Percentiles rank a stretch among this genome's conserved stretches.
These are phyloP conservation scores for Progne subis DNA, from an alignment of 2,113 vertebrate species.

Conservation along the genomic window DNA sequence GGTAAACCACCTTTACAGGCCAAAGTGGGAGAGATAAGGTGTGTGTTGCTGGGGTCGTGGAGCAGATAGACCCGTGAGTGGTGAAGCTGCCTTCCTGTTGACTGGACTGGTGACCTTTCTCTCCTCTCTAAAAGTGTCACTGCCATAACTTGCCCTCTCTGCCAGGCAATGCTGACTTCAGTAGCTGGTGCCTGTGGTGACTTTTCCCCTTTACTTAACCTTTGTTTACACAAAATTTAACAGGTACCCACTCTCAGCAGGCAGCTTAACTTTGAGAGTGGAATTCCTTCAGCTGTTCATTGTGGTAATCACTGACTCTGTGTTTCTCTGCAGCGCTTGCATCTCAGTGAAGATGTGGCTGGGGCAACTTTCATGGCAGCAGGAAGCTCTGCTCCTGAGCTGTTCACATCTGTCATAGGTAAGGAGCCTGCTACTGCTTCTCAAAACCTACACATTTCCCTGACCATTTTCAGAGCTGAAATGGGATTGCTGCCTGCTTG, in stretches of 20 bases:
- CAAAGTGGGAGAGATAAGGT: not conserved
- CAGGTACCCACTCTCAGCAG: fast-evolving
- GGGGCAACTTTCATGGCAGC: constrained; percentile 98
- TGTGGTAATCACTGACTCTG: not conserved
- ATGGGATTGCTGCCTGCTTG: not conserved
- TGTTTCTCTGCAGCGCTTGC: constrained; percentile 82
- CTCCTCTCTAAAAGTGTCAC: not conserved
- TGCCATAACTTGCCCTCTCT: not conserved
- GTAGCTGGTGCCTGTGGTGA: fast-evolving
- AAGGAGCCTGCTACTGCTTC: constrained; percentile 39
- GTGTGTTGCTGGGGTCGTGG: not conserved
- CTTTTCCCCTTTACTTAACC: not conserved
- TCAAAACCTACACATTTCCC: fast-evolving
- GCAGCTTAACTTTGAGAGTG: not conserved
- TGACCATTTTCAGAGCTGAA: not conserved
- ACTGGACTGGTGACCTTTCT: not conserved
- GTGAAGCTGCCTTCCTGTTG: not conserved
- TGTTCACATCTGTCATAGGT: constrained; percentile 99
- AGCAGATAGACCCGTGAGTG: fast-evolving
- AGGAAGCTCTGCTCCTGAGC: constrained; percentile 94
- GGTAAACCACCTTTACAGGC: not conserved
- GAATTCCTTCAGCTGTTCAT: not conserved
- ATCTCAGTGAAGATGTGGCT: constrained; percentile 96
- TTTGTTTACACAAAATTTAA: not conserved
- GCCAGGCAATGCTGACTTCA: not conserved